Evolutionary conservation across 2,113 vertebrate genomes (phyloP), one percentile per base, ranked within the genome.

Genomic region (Jacana jacana): DNA sequence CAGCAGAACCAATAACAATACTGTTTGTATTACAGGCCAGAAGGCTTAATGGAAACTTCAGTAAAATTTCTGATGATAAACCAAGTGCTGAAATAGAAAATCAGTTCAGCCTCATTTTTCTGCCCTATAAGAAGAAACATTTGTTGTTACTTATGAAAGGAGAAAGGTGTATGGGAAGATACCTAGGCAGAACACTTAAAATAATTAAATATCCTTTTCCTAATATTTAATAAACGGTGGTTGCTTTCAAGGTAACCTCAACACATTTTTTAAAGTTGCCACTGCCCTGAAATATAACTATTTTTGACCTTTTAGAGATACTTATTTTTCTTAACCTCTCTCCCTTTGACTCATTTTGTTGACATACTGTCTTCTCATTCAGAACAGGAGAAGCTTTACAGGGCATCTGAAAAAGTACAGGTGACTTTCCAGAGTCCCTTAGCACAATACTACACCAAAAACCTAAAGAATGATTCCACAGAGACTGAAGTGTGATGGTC

Each of bases 21-120:
- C 70, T 86, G 73, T 94, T 94, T 79, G 58, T 72, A 86, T 70
- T 72, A 91, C 12, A 85, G 82, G 88, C 54, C 48, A 87, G 64
- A 83, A 95, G 64, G 46, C 33, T 94, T 91, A 96, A 94, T 68
- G 66, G 89, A 95, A 96, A 86, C 63, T 86, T 81, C 77, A 95
- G 72, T 72, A 93, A 92, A 94, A 78, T 88, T 97, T 92, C 95
- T 76, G 33, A 73, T 1, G 12, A 69, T 58, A 87, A 97, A 86
- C 35, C 28, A 66, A 88, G 46, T 31, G 14, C 17, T 86, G 76
- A 94, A 89, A 83, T 3, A 89, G 57, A 92, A 95, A 69, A 95
- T 57, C 48, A 70, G 35, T 64, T 82, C 33, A 63, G 64, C 7
- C 14, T 57, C 25, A 61, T 83, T 78, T 63, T 88, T 70, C 44